Evolutionary conservation across 2,888 invertebrate species (phyloP), one percentile per base, ranked within the genome.

Genomic region (Drosophila cognata): DNA sequence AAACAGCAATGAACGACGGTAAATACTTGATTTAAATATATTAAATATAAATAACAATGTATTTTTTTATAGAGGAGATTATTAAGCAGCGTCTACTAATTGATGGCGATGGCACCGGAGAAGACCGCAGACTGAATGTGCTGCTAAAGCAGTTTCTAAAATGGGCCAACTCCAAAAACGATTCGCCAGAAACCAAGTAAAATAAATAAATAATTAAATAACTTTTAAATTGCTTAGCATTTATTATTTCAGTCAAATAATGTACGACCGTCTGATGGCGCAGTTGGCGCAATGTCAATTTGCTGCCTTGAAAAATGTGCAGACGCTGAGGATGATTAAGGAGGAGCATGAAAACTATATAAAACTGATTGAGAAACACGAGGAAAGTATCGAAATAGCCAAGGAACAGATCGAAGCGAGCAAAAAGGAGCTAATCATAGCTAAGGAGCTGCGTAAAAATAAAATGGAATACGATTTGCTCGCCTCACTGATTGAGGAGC

Each of bases 101-200:
- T 87, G 99, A 99, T 92, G 99, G 99, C 21, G 99, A 99, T 94
- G 99, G 99, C 10, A 98, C 97, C 13, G 99, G 98, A 28, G 99
- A 99, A 91, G 99, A 99, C 91, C 95, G 98, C 67, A 94, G 98
- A 68, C 94, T 99, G 28, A 98, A 97, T 91, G 96, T 96, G 65
- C 94, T 99, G 25, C 93, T 98, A 13, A 98, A 98, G 94, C 96
- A 96, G 29, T 95, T 97, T 70, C 95, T 96, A 52, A 97, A 97
- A 93, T 97, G 96, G 96, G 95, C 96, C 64, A 96, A 95, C 86
- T 94, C 94, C 58, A 91, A 92, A 53, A 96, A 96, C 65, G 95
- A 96, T 57, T 94, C 95, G 57, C 93, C 94, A 1, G 95, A 95
- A 83, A 96, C 96, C 79, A 95, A 95, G 95, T 95, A 93, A 93